Evolutionary conservation across 2,113 vertebrate genomes (phyloP).

Genomic region (Apodemus speciosus): DNA sequence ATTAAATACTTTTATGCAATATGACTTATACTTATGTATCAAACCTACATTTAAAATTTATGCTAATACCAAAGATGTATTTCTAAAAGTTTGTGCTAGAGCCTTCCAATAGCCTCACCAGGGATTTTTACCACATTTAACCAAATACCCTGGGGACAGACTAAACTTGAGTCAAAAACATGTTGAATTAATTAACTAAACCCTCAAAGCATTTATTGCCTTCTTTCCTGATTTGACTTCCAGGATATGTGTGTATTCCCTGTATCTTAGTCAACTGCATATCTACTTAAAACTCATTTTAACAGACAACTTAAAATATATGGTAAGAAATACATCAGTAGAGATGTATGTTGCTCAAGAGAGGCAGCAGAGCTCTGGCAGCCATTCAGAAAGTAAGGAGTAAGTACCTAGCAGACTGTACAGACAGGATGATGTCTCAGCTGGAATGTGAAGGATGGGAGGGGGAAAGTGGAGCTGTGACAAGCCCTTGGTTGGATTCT

Average conservation of each 20-base stretch:
- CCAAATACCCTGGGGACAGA: neutral
- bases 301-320: neutral
- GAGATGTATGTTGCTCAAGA: no score
- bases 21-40: constrained; percentile 25
- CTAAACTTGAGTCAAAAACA: constrained; percentile 29
- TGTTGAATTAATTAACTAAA: neutral
- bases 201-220: neutral
- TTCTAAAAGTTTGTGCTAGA: constrained; percentile 29
- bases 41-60: constrained; percentile 39
- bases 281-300: neutral
- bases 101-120: neutral
- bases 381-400: neutral
- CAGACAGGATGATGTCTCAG: neutral
- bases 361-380: neutral
- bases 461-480: neutral
- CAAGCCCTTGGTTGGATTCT: neutral
- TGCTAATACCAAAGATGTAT: neutral
- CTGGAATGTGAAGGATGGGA: neutral
- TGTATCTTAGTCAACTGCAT: neutral
- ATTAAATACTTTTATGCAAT: constrained; percentile 38
- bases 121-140: neutral
- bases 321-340: neutral
- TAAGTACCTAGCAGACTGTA: neutral
- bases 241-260: neutral
- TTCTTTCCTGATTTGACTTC: neutral